phyloP scores from a whole-genome alignment of 2,888 invertebrate species.

The Stenchaetothrips biformis region DNA sequence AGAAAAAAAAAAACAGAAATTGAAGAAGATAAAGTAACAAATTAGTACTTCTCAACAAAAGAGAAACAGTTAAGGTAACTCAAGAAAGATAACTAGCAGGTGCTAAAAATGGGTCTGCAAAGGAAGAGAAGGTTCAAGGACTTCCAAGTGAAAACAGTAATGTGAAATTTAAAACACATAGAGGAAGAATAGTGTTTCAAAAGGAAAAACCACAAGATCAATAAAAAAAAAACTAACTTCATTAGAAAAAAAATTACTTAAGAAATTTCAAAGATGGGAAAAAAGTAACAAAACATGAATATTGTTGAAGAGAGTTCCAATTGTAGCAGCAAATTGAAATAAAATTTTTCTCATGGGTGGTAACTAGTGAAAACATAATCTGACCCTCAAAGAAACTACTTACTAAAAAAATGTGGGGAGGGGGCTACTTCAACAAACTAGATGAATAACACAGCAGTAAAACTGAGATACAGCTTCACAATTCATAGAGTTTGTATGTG shows the following conservation, averaged over 20 bases:
- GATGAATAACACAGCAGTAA: too few relatives aligned
- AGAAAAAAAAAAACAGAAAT: conserved; percentile 20
- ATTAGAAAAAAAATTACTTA: too few relatives aligned
- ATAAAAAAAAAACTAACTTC: not conserved
- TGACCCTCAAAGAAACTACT: too few relatives aligned
- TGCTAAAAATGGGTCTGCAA: not conserved
- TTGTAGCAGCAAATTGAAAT: not conserved
- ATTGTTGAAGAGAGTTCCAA: too few relatives aligned
- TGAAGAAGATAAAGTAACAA: not conserved
- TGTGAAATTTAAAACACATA: too few relatives aligned
- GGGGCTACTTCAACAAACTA: too few relatives aligned
- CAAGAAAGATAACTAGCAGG: not conserved
- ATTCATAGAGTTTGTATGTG: too few relatives aligned
- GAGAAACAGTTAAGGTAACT: not conserved
- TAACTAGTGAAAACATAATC: too few relatives aligned
- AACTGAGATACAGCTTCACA: too few relatives aligned
- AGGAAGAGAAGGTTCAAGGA: not conserved
- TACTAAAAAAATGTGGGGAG: too few relatives aligned
- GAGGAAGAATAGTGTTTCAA: not conserved
- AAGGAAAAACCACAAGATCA: not conserved
- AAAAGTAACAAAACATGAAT: too few relatives aligned
- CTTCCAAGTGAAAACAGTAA: not conserved
- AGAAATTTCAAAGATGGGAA: too few relatives aligned
- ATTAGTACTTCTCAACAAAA: not conserved
- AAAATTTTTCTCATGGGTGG: not conserved